These are phyloP conservation scores for Emmelina monodactyla DNA, from an alignment of 2,888 invertebrate genomes.

Conservation along the genomic window DNA sequence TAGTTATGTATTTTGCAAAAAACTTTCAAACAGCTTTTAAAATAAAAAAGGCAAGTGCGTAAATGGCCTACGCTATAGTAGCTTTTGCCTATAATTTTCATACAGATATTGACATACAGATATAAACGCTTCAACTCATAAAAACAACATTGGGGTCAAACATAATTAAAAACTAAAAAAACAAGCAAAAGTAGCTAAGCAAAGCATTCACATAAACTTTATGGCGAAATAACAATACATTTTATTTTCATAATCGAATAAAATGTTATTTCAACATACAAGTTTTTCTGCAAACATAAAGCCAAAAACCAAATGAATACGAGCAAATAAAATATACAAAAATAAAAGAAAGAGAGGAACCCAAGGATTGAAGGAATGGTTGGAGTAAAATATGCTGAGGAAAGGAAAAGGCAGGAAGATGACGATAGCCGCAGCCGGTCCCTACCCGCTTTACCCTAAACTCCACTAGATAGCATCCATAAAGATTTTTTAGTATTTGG, in stretches of 20 bases:
- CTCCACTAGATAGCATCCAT: conserved; percentile 12
- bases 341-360: conserved; percentile 35
- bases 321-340: conserved; percentile 41
- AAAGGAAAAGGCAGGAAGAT: conserved; percentile 45
- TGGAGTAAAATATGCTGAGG: conserved; percentile 26
- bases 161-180: conserved; percentile 18
- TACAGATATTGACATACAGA: conserved; percentile 18
- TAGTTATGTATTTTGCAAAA: no score
- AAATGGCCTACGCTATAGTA: conserved; percentile 42
- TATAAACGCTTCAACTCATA: conserved; percentile 21
- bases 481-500: neutral
- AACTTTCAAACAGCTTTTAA: no score
- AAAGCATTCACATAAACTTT: conserved; percentile 19
- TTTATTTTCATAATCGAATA: conserved; percentile 26
- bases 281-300: conserved; percentile 29
- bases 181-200: conserved; percentile 22
- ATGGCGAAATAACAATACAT: neutral
- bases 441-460: conserved; percentile 41
- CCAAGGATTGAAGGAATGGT: neutral
- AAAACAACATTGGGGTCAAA: conserved; percentile 18
- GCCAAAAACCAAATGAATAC: conserved; percentile 25
- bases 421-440: conserved; percentile 64
- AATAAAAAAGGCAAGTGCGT: no score
- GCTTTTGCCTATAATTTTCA: conserved; percentile 25
- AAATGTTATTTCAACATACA: conserved; percentile 30